Evolutionary conservation across 2,888 invertebrate species (phyloP), one percentile per base, ranked within the genome.

Genomic region (Anodontia alba): DNA sequence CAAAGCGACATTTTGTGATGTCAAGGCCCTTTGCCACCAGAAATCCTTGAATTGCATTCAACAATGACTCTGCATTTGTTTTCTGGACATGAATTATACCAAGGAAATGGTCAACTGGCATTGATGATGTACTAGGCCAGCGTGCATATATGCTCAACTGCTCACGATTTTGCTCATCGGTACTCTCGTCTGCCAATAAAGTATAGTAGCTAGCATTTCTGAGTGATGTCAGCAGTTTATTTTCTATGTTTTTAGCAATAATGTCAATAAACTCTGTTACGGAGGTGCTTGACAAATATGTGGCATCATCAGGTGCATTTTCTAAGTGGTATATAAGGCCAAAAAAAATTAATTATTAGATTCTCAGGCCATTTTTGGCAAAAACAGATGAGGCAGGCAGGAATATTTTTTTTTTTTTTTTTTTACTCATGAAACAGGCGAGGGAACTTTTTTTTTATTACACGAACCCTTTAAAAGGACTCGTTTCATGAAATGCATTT

Each of bases 251-350:
- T n/a, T 72, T 42, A 20, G 71, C 66, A 3, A 78, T 46, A 23
- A 78, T 73, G 36, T 69, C 26, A 1, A 78, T 75, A 17, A 78
- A 36, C 62, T 78, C 81, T 31, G 73, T 74, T 20, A 57, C 77
- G 36, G 75, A 67, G 15, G 66, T 57, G 10, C 17, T 36, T 7
- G 74, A 78, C 43, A 81, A 17, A 67, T 77, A 81, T 12, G 62
- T 76, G 17, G 75, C 74, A 20, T 42, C 15, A 3, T 71, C 33
- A 42, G 71, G 77, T 15, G 71, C 57, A 46, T 38, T 33, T 15
- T 76, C 73, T 20, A 81, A n/a, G 66, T 82, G 82, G 20, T 68
- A n/a, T n/a, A n/a, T n/a, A n/a, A n/a, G n/a, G n/a, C n/a, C n/a
- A n/a, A n/a, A n/a, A n/a, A n/a, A n/a, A n/a, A n/a, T n/a, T n/a